Evolutionary conservation across 2,797 vertebrate genomes (phyloP).

Genomic region (Onychomys leucogaster): DNA sequence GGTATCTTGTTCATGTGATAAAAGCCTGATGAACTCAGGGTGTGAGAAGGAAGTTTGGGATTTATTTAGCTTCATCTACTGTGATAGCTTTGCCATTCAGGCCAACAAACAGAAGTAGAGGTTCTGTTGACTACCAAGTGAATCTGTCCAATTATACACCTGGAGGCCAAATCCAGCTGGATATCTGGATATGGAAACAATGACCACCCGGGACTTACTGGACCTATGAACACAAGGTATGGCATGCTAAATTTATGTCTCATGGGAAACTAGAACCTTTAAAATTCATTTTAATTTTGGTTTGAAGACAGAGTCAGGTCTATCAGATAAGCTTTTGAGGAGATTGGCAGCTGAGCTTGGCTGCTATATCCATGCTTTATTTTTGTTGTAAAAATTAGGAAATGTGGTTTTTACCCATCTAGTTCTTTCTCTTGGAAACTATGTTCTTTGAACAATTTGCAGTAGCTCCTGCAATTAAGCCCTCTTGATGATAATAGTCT

Average conservation of each 20-base stretch:
- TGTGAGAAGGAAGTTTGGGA: not conserved
- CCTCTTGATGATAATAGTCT: not conserved
- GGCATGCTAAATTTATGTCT: not conserved
- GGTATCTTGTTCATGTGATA: not conserved
- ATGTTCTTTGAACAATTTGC: not conserved
- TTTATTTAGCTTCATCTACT: not conserved
- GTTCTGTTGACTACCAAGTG: not conserved
- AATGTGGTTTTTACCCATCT: not conserved
- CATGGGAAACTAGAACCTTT: not conserved
- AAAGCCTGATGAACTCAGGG: not conserved
- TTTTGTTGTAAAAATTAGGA: conserved; percentile 23
- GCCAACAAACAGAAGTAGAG: not conserved
- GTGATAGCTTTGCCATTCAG: not conserved
- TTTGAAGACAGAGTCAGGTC: not conserved
- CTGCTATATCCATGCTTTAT: not conserved
- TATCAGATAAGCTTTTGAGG: not conserved
- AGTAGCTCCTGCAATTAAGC: not conserved
- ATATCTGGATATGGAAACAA: not conserved
- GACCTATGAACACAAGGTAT: not conserved
- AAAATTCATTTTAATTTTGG: not conserved
- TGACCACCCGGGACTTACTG: not conserved
- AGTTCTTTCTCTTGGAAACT: conserved; percentile 12
- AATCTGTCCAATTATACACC: not conserved
- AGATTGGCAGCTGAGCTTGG: not conserved
- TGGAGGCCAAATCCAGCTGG: not conserved